Base-by-base conservation (phyloP, 1,140 invertebrate species). In the Drosophila obscura region DNA sequence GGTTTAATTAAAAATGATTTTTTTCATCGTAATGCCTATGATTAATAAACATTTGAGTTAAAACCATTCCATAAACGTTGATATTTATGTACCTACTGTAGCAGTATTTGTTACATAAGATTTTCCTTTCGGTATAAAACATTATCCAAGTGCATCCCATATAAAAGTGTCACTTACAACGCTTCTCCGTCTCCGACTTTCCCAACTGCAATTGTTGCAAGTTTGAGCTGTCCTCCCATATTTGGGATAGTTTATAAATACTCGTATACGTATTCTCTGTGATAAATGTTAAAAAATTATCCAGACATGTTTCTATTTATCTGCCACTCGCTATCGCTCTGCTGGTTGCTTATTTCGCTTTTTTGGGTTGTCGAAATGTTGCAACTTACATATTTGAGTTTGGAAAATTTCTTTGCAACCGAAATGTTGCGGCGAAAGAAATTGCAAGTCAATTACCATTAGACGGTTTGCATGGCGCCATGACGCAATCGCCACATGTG, bases 391-490 rank as follows among this genome's bases (percentile, higher is more conserved):
- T 64, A 66, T 65, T 71, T 57, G 65, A 45, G 68, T 62, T 72
- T 80, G 71, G 58, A 64, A 76, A 83, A 83, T 83, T 83, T 83
- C 80, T 84, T 84, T 83, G 80, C 71, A 84, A 80, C 80, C 80
- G 58, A 83, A 79, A 83, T 64, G 75, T 72, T 79, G 80, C 71
- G 72, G 77, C 78, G 87, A 79, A 87, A 87, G 82, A 87, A 87
- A 87, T 87, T 87, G 82, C 82, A 82, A 87, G 82, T 82, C 78
- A 87, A 87, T 87, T 87, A 88, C 78, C 58, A 74, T 45, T 80
- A 85, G 81, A 73, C 81, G 82, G 80, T 81, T 75, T 77, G 77
- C 75, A 83, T 82, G 81, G 82, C 81, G 77, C 81, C 82, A 75
- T 85, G 81, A 85, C 83, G 83, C 79, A 87, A 87, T 60, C 63